Conservation (phyloP, 2,113 vertebrate species). For the Diphyllodes magnificus region DNA sequence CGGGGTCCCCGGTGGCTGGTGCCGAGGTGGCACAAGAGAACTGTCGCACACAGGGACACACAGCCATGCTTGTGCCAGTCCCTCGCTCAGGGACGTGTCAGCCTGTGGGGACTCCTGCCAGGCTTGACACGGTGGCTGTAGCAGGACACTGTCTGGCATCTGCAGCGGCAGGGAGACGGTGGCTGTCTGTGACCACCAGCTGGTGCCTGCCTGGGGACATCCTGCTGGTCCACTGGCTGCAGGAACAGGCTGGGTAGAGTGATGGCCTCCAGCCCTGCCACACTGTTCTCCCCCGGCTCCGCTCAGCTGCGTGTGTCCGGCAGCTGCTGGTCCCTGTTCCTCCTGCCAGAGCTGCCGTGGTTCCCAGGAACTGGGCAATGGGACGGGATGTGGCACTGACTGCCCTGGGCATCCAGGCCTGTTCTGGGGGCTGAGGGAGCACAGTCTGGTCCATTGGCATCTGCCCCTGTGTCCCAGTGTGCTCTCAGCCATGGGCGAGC, state of each 20-base stretch:
- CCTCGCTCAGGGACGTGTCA: accelerated
- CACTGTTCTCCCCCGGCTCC: accelerated
- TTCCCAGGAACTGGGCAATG: neutral
- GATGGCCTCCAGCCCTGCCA: neutral
- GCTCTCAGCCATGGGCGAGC: neutral
- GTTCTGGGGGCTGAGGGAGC: neutral
- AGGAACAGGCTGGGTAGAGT: neutral
- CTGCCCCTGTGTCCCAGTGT: neutral
- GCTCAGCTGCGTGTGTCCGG: accelerated
- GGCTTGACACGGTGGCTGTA: accelerated
- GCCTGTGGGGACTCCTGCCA: neutral
- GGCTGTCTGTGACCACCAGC: neutral
- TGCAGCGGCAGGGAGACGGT: accelerated
- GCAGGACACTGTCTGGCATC: neutral
- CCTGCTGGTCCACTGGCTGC: neutral
- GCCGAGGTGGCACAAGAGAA: neutral
- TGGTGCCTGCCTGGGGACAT: accelerated
- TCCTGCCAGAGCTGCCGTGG: neutral
- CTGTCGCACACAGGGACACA: accelerated
- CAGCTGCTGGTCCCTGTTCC: neutral
- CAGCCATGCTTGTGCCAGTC: accelerated
- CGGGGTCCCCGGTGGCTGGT: neutral
- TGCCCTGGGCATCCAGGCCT: neutral
- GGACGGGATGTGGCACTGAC: neutral
- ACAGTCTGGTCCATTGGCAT: accelerated